These are phyloP conservation scores for Hydrophis major DNA, from an alignment of 2,797 vertebrate genomes.

Conservation along the genomic window DNA sequence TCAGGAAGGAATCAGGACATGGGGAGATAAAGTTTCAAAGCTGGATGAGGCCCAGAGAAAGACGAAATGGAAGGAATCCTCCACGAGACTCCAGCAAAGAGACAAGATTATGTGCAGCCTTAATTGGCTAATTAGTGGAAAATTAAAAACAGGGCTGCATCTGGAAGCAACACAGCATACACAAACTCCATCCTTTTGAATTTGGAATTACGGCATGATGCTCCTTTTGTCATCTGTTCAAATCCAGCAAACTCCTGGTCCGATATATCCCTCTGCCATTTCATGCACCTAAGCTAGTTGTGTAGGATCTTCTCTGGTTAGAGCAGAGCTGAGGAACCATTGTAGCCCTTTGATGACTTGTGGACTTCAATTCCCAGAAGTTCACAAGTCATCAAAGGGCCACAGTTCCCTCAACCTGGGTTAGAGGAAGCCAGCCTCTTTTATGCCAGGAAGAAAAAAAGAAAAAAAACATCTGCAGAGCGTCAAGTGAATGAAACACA, in stretches of 20 bases:
- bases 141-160: slow-evolving; percentile 24
- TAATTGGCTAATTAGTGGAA: slow-evolving; percentile 31
- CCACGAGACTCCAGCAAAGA: not conserved
- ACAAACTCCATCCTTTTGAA: not conserved
- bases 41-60: not conserved
- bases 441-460: not conserved
- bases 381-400: not conserved
- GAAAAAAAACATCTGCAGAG: not conserved
- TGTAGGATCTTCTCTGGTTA: not conserved
- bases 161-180: slow-evolving; percentile 8
- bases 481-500: not conserved
- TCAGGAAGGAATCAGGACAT: not conserved
- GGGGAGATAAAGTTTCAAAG: slow-evolving; percentile 6
- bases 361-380: no score
- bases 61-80: slow-evolving; percentile 16
- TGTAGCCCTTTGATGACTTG: not conserved
- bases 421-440: not conserved
- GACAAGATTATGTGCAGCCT: slow-evolving; percentile 24
- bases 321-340: not conserved
- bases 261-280: not conserved
- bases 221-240: not conserved
- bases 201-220: not conserved
- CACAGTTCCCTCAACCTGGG: not conserved
- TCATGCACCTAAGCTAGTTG: not conserved
- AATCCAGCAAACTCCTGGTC: not conserved